Percentiles rank a stretch among this genome's conserved stretches.
Evolutionary conservation across 2,113 vertebrate species (phyloP).

Genomic region (Aythya baeri): DNA sequence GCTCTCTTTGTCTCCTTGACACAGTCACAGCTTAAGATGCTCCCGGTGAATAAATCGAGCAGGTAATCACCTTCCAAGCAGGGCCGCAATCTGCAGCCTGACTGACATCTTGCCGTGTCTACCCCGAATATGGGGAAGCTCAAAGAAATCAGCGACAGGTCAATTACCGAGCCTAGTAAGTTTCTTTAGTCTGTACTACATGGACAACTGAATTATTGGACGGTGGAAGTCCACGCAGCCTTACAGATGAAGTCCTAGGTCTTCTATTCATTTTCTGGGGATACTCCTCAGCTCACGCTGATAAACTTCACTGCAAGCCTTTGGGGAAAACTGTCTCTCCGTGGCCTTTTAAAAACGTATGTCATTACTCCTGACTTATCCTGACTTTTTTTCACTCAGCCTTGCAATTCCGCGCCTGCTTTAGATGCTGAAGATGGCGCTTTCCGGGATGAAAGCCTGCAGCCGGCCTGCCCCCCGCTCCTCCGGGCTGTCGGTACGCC

Average conservation of each 20-base stretch:
- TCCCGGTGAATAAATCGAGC: not conserved
- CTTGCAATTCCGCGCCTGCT: not conserved
- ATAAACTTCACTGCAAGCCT: rapidly evolving
- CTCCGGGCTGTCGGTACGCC: rapidly evolving
- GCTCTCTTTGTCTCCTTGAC: not conserved
- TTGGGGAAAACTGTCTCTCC: not conserved
- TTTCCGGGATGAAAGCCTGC: not conserved
- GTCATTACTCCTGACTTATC: not conserved
- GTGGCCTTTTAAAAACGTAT: not conserved
- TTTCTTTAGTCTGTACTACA: not conserved
- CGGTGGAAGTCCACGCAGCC: rapidly evolving
- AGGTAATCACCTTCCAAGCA: not conserved
- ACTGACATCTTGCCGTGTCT: not conserved
- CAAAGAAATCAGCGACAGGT: not conserved
- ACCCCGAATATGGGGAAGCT: not conserved
- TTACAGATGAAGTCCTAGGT: not conserved
- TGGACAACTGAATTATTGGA: rapidly evolving
- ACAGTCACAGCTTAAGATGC: not conserved
- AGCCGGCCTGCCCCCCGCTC: too few relatives aligned
- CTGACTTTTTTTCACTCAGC: not conserved
- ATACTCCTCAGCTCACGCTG: not conserved
- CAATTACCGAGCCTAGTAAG: not conserved
- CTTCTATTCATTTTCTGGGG: not conserved
- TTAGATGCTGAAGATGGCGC: not conserved
- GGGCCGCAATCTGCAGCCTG: not conserved